Conservation (phyloP, 2,888 invertebrate species). For the Aethes cnicana region DNA sequence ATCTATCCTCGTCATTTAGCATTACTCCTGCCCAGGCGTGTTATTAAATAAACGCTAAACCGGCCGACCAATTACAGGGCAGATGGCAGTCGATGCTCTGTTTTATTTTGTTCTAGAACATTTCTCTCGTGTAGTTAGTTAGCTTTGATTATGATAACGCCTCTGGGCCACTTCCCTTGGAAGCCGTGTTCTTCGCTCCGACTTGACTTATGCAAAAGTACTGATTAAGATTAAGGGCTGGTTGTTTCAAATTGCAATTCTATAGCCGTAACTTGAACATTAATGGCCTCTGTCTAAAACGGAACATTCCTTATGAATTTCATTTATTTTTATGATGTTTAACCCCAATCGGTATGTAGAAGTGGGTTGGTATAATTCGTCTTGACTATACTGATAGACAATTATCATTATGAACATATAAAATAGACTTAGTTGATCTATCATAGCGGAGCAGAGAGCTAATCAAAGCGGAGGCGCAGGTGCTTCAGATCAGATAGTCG, state of each 20-base stretch:
- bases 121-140: conserved; percentile 10
- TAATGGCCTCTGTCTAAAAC: too few species aligned
- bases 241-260: too few species aligned
- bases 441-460: neutral
- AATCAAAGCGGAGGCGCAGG: conserved; percentile 13
- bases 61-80: conserved; percentile 48
- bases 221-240: too few species aligned
- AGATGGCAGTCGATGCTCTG: conserved; percentile 46
- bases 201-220: neutral
- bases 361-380: too few species aligned
- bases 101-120: conserved; percentile 14
- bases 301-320: too few species aligned
- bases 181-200: neutral
- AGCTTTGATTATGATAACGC: conserved; percentile 17
- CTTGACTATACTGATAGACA: too few species aligned
- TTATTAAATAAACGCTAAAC: conserved; percentile 52
- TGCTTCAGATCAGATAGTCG: conserved; percentile 23
- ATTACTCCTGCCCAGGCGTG: conserved; percentile 44
- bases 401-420: too few species aligned
- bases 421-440: too few species aligned
- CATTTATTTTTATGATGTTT: too few species aligned
- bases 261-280: too few species aligned
- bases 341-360: too few species aligned
- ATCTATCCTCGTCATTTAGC: too few species aligned
- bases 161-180: conserved; percentile 1